Conservation (phyloP, 2,888 invertebrate species). For the Leptinotarsa rubiginosa region DNA sequence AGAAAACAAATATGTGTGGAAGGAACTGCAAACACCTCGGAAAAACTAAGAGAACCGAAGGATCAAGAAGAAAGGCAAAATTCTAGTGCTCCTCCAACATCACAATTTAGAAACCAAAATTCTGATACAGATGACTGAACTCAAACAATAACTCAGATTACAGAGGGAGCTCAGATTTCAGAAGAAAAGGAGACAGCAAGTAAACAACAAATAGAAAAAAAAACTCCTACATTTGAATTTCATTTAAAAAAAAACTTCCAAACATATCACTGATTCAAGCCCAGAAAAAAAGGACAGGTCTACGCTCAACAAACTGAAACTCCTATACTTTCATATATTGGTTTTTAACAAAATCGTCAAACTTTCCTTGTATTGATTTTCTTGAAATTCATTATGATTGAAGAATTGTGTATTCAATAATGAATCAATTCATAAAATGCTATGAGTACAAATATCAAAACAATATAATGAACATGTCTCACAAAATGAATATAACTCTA, state of each 20-base stretch:
- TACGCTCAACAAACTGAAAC: conserved; percentile 5
- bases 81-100: conserved; percentile 21
- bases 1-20: conserved; percentile 17
- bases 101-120: background rate
- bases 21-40: background rate
- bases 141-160: background rate
- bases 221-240: background rate
- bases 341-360: background rate
- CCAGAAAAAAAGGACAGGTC: background rate
- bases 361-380: background rate
- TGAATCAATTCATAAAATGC: background rate
- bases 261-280: background rate
- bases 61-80: conserved; percentile 10
- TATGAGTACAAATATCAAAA: conserved; percentile 1
- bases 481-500: background rate
- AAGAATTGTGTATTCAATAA: conserved; percentile 2
- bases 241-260: background rate
- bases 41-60: background rate
- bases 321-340: background rate
- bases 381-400: background rate
- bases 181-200: background rate
- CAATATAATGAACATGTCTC: background rate
- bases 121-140: background rate
- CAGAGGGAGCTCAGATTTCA: background rate
- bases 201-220: conserved; percentile 2